Base-by-base conservation (phyloP, 2,113 vertebrate species). In the Pandion haliaetus region DNA sequence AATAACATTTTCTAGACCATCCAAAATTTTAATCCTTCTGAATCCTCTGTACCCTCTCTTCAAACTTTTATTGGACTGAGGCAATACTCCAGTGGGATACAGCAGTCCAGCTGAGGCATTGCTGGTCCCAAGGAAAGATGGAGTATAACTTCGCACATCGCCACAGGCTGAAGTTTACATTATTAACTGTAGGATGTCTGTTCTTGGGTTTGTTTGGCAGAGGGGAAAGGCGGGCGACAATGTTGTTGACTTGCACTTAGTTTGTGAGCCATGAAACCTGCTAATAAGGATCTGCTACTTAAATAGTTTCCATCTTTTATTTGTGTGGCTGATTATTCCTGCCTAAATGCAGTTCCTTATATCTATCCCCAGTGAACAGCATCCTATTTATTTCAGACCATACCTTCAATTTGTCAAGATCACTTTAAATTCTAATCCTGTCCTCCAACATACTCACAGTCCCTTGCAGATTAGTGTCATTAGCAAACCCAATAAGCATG, bases 401-500 rank as follows among this genome's bases (percentile, higher is more conserved):
- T 61, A 90, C 58, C 67, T 95, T 90, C 79, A 80, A 80, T 93
- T 95, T 96, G 49, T 95, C 88, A 86, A 92, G 54, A 88, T 86
- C 62, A 65, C 86, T 96, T 96, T 90, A 95, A 88, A 95, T 96
- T 96, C 78, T 65, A 86, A 77, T 88, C 49, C 45, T 95, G 76
- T 90, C 55, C 72, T 95, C 58, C 45, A 55, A 19, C 34, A 52
- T 49, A 62, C 45, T 91, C 83, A n/a, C 40, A 86, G 83, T 54
- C 72, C 76, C 88, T 92, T 88, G 86, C 80, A 95, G 88, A 92
- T 90, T 63, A 91, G 65, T 85, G 73, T 90, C 80, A 90, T 97
- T 93, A 96, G 80, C 83, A 96, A 95, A 95, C 77, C 91, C 90
- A 95, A 95, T 96, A 94, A 93, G 55, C 58, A 73, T 78, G 26